phyloP scores from a whole-genome alignment of 2,888 invertebrate species.

The Microdon myrmicae region DNA sequence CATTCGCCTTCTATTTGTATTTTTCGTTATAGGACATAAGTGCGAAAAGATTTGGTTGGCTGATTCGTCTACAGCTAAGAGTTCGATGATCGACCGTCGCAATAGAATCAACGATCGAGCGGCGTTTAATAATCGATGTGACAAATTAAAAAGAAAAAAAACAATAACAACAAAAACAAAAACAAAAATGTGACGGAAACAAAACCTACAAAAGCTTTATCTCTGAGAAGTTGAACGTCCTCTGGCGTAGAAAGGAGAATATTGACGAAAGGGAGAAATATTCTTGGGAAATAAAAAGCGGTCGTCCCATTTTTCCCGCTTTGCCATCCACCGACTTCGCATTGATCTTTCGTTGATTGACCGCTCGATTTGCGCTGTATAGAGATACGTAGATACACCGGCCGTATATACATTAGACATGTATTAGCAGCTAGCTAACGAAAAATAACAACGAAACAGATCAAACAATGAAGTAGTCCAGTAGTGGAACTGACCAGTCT shows the following conservation, averaged over 20 bases:
- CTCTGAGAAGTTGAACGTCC: conserved; percentile 22
- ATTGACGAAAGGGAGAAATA: conserved; percentile 25
- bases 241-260: neutral
- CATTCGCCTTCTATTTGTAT: conserved; percentile 19
- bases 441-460: conserved; percentile 2
- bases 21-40: too few species aligned
- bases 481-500: conserved; percentile 37
- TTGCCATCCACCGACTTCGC: conserved; percentile 3
- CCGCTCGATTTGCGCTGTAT: conserved; percentile 20
- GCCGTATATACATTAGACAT: conserved; percentile 4
- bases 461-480: neutral
- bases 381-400: conserved; percentile 17
- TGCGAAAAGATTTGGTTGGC: neutral
- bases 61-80: neutral
- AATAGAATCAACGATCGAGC: conserved; percentile 4
- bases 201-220: conserved; percentile 20
- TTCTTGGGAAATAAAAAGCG: conserved; percentile 35
- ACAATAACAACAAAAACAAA: conserved; percentile 13
- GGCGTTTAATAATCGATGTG: conserved; percentile 14
- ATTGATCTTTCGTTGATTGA: conserved; percentile 40
- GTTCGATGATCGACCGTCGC: neutral
- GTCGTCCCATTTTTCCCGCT: conserved; percentile 4
- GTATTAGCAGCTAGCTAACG: conserved; percentile 1
- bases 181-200: conserved; percentile 1
- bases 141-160: too few species aligned